Conservation (phyloP, 1,140 invertebrate species). For the Bursaphelenchus mucronatus region DNA sequence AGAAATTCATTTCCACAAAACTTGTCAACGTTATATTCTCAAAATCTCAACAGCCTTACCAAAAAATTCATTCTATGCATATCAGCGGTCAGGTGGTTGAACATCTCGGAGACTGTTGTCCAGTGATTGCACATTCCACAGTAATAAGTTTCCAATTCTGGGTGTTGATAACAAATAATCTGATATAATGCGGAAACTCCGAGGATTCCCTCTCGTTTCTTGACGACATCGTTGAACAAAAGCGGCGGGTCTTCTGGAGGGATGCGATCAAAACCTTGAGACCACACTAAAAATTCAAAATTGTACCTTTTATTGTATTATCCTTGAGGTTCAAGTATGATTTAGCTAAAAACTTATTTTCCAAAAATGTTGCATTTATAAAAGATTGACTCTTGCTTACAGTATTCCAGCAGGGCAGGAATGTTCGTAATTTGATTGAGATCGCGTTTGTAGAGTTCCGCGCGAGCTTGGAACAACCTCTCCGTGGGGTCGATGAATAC, state of each 20-base stretch:
- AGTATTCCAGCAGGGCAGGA: conserved; percentile 17
- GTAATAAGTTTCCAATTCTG: conserved; percentile 32
- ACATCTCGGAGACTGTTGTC: conserved; percentile 32
- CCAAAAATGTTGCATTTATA: no score
- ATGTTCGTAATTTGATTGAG: conserved; percentile 17
- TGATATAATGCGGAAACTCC: conserved; percentile 23
- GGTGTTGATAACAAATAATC: conserved; percentile 26
- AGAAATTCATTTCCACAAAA: no score
- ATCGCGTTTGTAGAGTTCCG: conserved; percentile 23
- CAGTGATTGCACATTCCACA: conserved; percentile 30
- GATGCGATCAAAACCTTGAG: conserved; percentile 25
- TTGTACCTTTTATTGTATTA: not conserved
- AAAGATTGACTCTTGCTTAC: conserved; percentile 3
- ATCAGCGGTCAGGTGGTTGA: conserved; percentile 20
- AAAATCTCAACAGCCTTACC: not conserved
- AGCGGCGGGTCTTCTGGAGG: conserved; percentile 21
- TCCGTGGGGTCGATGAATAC: conserved; percentile 13
- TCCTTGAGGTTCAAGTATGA: not conserved
- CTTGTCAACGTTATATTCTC: not conserved
- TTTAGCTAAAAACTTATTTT: no score
- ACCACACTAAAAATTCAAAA: conserved; percentile 18
- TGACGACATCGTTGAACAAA: conserved; percentile 29
- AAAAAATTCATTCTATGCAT: conserved; percentile 28
- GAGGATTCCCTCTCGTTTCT: conserved; percentile 27
- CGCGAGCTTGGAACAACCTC: conserved; percentile 6